Conservation (phyloP, 2,888 invertebrate genomes). For the Parnassius orleans region DNA sequence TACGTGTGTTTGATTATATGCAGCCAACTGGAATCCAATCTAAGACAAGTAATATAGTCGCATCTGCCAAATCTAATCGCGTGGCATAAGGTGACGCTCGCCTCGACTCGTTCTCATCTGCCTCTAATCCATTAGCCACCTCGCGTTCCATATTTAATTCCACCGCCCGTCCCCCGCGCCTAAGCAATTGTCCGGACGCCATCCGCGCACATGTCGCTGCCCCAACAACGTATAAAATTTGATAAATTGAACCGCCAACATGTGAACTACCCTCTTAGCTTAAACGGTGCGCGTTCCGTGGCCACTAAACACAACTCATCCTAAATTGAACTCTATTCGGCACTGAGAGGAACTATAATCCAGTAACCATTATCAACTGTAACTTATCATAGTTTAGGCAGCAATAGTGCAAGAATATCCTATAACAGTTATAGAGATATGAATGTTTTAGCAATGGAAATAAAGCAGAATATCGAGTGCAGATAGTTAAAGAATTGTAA, state of each 20-base stretch:
- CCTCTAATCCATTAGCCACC: constrained; percentile 74
- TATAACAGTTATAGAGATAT: constrained; percentile 31
- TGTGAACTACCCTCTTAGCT: constrained; percentile 79
- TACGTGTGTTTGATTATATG: not conserved
- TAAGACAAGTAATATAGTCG: constrained; percentile 42
- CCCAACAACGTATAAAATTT: constrained; percentile 73
- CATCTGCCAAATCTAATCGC: constrained; percentile 64
- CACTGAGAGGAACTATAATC: constrained; percentile 35
- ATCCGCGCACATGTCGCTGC: constrained; percentile 72
- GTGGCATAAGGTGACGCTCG: constrained; percentile 62
- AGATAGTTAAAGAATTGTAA: constrained; percentile 44
- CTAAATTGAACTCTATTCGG: constrained; percentile 38
- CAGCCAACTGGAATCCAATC: constrained; percentile 43
- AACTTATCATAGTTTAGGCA: constrained; percentile 65
- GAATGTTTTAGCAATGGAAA: constrained; percentile 29
- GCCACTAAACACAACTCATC: constrained; percentile 31
- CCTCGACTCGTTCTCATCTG: constrained; percentile 48
- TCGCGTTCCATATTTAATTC: constrained; percentile 76
- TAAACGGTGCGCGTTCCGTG: constrained; percentile 62
- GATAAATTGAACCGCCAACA: constrained; percentile 79
- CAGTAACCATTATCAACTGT: constrained; percentile 33
- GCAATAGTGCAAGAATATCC: constrained; percentile 38
- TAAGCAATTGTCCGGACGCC: constrained; percentile 65
- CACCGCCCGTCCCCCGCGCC: constrained; percentile 36
- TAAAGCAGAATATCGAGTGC: constrained; percentile 40